Base-by-base conservation (phyloP, 2,797 vertebrate genomes). In the Cyclura pinguis region DNA sequence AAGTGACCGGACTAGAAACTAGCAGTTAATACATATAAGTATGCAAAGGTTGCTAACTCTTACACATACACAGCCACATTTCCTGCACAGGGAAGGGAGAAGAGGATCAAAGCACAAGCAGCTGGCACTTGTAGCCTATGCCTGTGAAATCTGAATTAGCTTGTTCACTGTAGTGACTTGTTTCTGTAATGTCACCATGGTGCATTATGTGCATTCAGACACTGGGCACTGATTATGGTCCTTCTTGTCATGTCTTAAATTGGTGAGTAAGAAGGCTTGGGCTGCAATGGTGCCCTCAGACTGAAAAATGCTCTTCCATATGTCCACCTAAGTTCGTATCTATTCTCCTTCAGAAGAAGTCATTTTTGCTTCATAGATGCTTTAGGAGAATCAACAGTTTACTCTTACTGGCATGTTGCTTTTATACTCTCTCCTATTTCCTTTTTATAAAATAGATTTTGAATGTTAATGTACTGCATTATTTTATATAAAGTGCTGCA, bases 401-500 rank as follows among this genome's bases (percentile, higher is more conserved):
- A 27, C 50, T 84, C 38, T 62, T 83, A 52, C 59, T 64, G 16
- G 74, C 32, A 20, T 38, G 13, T 78, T 38, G 14, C 50, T 69
- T 80, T 72, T 29, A 57, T 16, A 18, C 1, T 3, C 18, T 18
- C 22, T 69, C 35, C n/a, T 69, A 69, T 78, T 42, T 85, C 27
- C 62, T 85, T 8, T 64, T 69, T n/a, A 62, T 57, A 77, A 83
- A 84, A 62, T 84, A 1, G 16, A 35, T 74, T 59, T 64, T 38
- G 52, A 29, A 84, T 27, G 42, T n/a, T 57, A 29, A 38, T 69
- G 42, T 89, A 69, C 47, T 72, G 35, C 47, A 24, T 62, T 83
- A 32, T 85, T 80, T 85, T 78, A 85, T 67, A 47, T 42, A 84
- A 89, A 89, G 64, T 69, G 74, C 73, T 50, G 16, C 47, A 55